Evolutionary conservation across 2,888 invertebrate species (phyloP), one percentile per base, ranked within the genome.

Genomic region (Ochropleura plecta): DNA sequence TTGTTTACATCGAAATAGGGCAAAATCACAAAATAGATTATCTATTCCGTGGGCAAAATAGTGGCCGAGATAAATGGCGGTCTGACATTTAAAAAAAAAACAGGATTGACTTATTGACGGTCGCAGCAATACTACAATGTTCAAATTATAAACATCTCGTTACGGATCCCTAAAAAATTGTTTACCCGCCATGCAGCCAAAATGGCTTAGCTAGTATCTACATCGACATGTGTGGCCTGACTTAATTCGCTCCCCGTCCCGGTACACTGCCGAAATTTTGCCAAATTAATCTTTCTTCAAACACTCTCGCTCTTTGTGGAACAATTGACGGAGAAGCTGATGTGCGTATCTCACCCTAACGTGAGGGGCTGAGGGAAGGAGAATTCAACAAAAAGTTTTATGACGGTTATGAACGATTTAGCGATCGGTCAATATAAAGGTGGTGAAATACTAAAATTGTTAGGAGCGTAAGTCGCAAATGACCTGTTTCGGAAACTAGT

Each of bases 261-360:
- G 74, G 73, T 48, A 81, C 77, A 68, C 77, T 59, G 85, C 90
- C 91, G 85, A 94, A 93, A 92, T 94, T 95, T 94, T 92, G 76
- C 93, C 91, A 94, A 95, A 96, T 95, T 95, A 96, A 96, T 96
- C 95, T 94, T 92, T 93, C 92, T 92, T 92, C 94, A 95, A 96
- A 96, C 95, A 96, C 95, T 95, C 81, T 77, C 85, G 90, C 89
- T 92, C 93, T 94, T 94, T 94, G 93, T 91, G 87, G 90, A 87
- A 91, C 83, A 83, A 83, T 83, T 68, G 91, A 89, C 88, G 88
- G 91, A 89, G 91, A 83, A 91, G 90, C 89, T 93, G 93, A 94
- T 65, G 70, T 51, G 51, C 64, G 48, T 65, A 44, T 77, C 71
- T 94, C 93, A 73, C 76, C 78, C 86, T 72, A 53, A 53, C 18